Percentiles rank a stretch among this genome's conserved stretches.
Evolutionary conservation across 2,797 vertebrate species (phyloP).

Genomic region (Delichon dasypus): DNA sequence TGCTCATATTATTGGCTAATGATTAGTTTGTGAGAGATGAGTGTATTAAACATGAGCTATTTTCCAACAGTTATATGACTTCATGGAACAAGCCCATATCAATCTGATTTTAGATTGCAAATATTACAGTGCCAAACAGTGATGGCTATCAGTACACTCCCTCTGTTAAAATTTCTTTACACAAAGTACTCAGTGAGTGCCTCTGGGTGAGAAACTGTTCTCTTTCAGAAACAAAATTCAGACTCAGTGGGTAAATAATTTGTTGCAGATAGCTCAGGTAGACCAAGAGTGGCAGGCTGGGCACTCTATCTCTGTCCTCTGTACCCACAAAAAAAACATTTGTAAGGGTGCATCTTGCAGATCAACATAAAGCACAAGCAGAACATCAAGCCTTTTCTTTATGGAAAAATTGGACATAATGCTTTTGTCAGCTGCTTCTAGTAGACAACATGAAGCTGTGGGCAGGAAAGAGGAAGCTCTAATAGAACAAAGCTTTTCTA

Average conservation of each 20-base stretch:
- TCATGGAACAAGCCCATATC: not conserved
- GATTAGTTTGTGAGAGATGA: not conserved
- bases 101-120: not conserved
- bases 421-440: constrained; percentile 53
- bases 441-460: not conserved
- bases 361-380: constrained; percentile 21
- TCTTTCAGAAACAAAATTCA: not conserved
- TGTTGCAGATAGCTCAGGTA: not conserved
- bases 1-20: not conserved
- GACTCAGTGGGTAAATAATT: not conserved
- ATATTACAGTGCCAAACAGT: not conserved
- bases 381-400: not conserved
- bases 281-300: not conserved
- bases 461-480: constrained; percentile 1
- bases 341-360: not conserved
- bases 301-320: not conserved
- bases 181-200: not conserved
- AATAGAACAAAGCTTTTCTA: constrained; percentile 59
- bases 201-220: not conserved
- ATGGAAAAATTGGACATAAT: not conserved
- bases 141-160: not conserved
- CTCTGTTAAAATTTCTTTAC: not conserved
- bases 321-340: not conserved
- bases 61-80: not conserved
- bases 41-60: not conserved